Evolutionary conservation across 2,888 invertebrate genomes (phyloP).

Genomic region (Apodemia duryi): DNA sequence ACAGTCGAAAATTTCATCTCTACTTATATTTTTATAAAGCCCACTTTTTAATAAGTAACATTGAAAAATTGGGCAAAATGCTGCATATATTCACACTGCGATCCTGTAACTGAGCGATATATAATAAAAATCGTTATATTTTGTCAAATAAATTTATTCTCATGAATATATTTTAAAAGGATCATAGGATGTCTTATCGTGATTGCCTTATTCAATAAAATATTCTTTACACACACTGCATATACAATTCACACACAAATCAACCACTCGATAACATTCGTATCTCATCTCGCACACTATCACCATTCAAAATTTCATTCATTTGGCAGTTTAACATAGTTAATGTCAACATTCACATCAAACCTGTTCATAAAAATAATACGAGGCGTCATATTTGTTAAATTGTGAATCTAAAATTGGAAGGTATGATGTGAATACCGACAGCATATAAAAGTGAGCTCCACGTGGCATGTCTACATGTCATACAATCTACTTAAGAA

Average conservation of each 20-base stretch:
- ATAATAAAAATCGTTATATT: slow-evolving; percentile 10
- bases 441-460: slow-evolving; percentile 53
- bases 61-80: background rate
- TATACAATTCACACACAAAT: slow-evolving; percentile 24
- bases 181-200: slow-evolving; percentile 10
- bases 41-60: background rate
- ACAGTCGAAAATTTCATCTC: slow-evolving; percentile 60
- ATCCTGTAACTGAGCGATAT: slow-evolving; percentile 4
- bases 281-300: slow-evolving; percentile 36
- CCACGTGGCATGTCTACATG: slow-evolving; percentile 56
- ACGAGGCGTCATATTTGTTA: slow-evolving; percentile 25
- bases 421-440: slow-evolving; percentile 63
- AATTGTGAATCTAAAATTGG: slow-evolving; percentile 32
- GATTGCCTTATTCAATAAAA: slow-evolving; percentile 62
- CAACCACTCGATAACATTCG: slow-evolving; percentile 29
- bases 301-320: slow-evolving; percentile 40
- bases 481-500: slow-evolving; percentile 67
- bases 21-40: slow-evolving; percentile 33
- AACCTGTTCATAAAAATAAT: slow-evolving; percentile 48
- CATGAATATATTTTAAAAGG: slow-evolving; percentile 10
- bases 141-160: slow-evolving; percentile 8
- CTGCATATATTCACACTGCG: slow-evolving; percentile 1
- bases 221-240: slow-evolving; percentile 46
- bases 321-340: slow-evolving; percentile 74
- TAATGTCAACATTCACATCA: slow-evolving; percentile 65